Conservation (phyloP, 2,113 vertebrate genomes). For the Nothoprocta pentlandii region DNA sequence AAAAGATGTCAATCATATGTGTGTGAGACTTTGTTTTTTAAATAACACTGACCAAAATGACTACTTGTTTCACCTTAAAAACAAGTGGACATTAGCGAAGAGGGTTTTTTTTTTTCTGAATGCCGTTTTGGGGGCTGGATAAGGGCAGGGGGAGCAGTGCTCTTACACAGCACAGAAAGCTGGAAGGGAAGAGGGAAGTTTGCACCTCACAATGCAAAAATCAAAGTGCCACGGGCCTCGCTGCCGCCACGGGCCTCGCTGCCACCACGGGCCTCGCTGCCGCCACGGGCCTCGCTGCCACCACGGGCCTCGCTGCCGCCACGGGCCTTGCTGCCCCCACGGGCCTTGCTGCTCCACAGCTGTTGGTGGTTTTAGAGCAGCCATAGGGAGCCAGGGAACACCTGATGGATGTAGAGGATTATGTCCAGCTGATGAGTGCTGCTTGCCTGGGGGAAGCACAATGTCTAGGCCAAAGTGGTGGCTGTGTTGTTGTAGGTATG, state of each 20-base stretch:
- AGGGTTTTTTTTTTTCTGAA: neutral
- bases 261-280: neutral
- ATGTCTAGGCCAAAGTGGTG: too few species aligned
- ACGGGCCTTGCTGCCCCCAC: too few species aligned
- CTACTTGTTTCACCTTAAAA: neutral
- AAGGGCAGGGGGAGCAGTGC: neutral
- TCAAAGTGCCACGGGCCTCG: neutral
- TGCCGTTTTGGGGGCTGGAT: neutral
- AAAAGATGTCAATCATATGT: neutral
- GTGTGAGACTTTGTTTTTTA: neutral
- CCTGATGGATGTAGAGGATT: rapidly evolving
- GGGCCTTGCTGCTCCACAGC: neutral
- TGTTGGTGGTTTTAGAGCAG: neutral
- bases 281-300: neutral
- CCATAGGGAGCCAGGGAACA: neutral
- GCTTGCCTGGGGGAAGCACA: too few species aligned
- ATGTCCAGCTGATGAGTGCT: neutral
- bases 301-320: neutral
- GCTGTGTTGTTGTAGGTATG: neutral
- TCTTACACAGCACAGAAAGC: neutral
- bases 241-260: too few species aligned
- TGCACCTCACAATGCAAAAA: neutral
- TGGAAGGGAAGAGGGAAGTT: neutral
- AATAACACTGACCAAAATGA: neutral
- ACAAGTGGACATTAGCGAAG: neutral